Evolutionary conservation across 2,797 vertebrate genomes (phyloP), one percentile per base, ranked within the genome.

Genomic region (Enoplosus armatus): DNA sequence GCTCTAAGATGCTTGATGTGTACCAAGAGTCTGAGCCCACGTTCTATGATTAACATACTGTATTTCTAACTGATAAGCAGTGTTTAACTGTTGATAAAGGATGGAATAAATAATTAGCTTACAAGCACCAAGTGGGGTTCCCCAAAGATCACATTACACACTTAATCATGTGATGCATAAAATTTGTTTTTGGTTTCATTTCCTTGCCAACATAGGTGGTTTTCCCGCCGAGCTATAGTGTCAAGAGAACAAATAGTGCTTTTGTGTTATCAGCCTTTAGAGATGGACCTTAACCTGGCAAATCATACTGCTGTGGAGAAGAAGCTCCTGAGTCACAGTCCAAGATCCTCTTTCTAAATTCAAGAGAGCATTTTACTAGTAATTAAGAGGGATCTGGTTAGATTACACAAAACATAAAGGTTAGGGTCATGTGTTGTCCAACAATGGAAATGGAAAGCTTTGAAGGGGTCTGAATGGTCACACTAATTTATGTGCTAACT

Each of bases 241-340:
- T 60, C 24, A 45, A 59, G 20, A 68, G 47, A 69, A 79, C 67
- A 76, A 55, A 56, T n/a, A 12, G n/a, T 50, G 22, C 16, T 51
- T 76, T 37, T 67, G 61, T 77, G 39, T 72, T 58, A 45, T 80
- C 74, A 72, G 48, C 33, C 22, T 26, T 75, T 48, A 65, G 45
- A 79, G 26, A 3, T 59, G 41, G 47, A 64, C 71, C 27, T 48
- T 50, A 65, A 72, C 76, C 72, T 51, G 26, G 15, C 12, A 68
- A 59, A 22, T 27, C 47, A 27, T 51, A 20, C 53, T n/a, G 26
- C 15, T 51, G 39, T 5, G 29, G 10, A 50, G 39, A 31, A 8
- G 24, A 59, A 45, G 63, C 63, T 51, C 60, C 55, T 47, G 48
- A 63, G 35, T 47, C 37, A 8, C 16, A n/a, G 48, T 58, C 29